Conservation (phyloP, 2,888 invertebrate species). For the Tenthredo amoena region DNA sequence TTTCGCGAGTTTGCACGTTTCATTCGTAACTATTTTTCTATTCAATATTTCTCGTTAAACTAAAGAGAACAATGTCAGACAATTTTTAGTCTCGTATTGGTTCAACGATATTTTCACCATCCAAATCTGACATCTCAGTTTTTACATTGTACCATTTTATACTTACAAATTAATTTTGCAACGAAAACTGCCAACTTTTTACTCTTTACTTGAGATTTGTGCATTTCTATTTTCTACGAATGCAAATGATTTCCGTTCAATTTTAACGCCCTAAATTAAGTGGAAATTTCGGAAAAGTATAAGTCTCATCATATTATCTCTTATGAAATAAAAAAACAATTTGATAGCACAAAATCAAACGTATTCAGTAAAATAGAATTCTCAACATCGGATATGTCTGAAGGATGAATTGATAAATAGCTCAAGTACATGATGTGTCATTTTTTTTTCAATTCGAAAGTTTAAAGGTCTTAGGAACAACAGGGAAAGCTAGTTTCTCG, state of each 20-base stretch:
- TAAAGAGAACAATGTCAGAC: neutral
- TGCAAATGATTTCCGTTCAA: slow-evolving; percentile 2
- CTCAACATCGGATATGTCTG: neutral
- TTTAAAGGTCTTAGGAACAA: slow-evolving; percentile 8
- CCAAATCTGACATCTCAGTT: neutral
- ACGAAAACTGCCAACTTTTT: slow-evolving; percentile 16
- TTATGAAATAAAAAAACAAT: neutral
- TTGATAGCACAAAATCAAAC: slow-evolving; percentile 42
- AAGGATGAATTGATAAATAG: neutral
- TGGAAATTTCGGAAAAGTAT: neutral
- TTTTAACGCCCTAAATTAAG: neutral
- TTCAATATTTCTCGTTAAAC: slow-evolving; percentile 7
- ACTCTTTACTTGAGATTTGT: slow-evolving; percentile 14
- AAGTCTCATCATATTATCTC: neutral
- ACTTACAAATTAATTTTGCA: neutral
- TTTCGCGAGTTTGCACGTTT: slow-evolving; percentile 10
- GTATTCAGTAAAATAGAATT: neutral
- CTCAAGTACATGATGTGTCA: slow-evolving; percentile 10
- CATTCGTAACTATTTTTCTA: slow-evolving; percentile 14
- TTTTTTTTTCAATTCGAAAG: slow-evolving; percentile 30
- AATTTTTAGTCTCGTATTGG: neutral
- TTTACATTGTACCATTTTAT: neutral
- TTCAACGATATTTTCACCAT: neutral
- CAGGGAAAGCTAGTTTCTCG: slow-evolving; percentile 43
- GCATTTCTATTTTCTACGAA: neutral